Percentiles rank a stretch among this genome's conserved stretches.
Evolutionary conservation across 2,113 vertebrate genomes (phyloP).

Genomic region (Peromyscus polionotus): DNA sequence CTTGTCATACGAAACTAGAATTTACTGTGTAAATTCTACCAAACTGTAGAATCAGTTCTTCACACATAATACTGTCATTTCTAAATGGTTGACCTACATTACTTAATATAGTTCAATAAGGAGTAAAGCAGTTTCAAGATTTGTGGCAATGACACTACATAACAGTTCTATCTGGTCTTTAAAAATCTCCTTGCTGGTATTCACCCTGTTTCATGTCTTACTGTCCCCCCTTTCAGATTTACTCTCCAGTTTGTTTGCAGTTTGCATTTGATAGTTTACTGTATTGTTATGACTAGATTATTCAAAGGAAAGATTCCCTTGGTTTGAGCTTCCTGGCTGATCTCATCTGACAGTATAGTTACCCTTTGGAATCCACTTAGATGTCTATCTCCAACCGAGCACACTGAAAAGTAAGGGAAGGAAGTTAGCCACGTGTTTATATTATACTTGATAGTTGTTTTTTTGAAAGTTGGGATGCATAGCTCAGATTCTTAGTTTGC

Average conservation of each 20-base stretch:
- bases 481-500: neutral
- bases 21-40: neutral
- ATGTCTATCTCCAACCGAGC: neutral
- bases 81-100: neutral
- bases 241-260: neutral
- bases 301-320: neutral
- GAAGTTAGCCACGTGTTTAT: neutral
- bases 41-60: neutral
- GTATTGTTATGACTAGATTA: neutral
- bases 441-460: neutral
- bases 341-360: neutral
- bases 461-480: neutral
- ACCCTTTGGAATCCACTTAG: neutral
- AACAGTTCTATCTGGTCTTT: neutral
- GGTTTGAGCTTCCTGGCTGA: neutral
- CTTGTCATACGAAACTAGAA: constrained; percentile 11
- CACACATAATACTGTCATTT: neutral
- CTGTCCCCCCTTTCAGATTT: neutral
- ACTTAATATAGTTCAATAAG: constrained; percentile 14
- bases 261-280: neutral
- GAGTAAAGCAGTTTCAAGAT: constrained; percentile 9
- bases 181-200: neutral
- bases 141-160: neutral
- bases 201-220: neutral
- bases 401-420: neutral